These are phyloP conservation scores for Pegoplata infirma DNA, from an alignment of 2,888 invertebrate species.

Conservation along the genomic window DNA sequence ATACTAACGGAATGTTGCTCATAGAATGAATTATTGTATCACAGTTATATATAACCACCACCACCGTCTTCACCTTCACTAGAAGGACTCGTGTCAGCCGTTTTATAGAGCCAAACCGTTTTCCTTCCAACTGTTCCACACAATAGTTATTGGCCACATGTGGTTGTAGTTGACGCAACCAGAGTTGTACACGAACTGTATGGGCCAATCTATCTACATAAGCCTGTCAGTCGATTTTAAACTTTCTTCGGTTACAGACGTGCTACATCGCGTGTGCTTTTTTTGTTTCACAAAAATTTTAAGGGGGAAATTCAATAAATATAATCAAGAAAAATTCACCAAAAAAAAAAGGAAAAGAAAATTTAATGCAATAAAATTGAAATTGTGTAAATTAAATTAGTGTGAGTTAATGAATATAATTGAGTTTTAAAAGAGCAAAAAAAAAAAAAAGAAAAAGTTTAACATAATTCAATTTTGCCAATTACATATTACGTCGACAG, in stretches of 20 bases:
- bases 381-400: conserved; percentile 10
- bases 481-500: not conserved
- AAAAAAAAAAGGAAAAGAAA: no score
- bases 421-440: not conserved
- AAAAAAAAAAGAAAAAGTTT: no score
- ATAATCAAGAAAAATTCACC: conserved; percentile 16
- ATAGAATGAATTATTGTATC: not conserved
- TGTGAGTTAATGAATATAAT: conserved; percentile 16
- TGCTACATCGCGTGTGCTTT: not conserved
- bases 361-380: conserved; percentile 1
- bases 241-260: conserved; percentile 24
- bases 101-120: conserved; percentile 14
- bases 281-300: not conserved
- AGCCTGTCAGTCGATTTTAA: conserved; percentile 20
- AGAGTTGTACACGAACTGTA: conserved; percentile 6
- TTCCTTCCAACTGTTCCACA: conserved; percentile 14
- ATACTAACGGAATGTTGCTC: not conserved
- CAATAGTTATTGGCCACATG: conserved; percentile 17
- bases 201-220: not conserved
- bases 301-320: conserved; percentile 20
- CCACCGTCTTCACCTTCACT: not conserved
- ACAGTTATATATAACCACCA: not conserved
- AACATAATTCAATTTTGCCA: conserved; percentile 25
- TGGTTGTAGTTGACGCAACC: conserved; percentile 32
- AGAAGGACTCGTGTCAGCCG: conserved; percentile 23